Base-by-base conservation (phyloP, 2,888 invertebrate species). In the Agrenia bidenticulata region DNA sequence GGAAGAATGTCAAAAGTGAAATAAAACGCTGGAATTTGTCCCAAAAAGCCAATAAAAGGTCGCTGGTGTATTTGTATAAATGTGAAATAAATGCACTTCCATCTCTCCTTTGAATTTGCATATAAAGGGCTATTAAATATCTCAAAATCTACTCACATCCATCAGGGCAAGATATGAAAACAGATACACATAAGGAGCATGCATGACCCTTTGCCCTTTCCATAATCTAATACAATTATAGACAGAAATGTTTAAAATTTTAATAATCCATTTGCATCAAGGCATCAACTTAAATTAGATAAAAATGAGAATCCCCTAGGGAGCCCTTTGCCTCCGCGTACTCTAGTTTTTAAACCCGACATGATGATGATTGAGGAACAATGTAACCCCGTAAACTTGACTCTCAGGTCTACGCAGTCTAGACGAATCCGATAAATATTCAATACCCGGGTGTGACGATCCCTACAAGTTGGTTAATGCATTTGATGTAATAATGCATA, bases 261-360 rank as follows among this genome's bases (percentile, higher is more conserved):
- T 70, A 67, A 70, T 65, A 70, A 70, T 67, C 70, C 67, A 67
- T 70, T 70, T 67, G 63, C 60, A 64, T 64, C 64, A 59, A 32
- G 32, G 11, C 5, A 32, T 32, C 5, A 32, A 45, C 58, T 65
- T 61, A 67, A 70, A 70, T 67, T 67, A 67, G 63, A 70, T 55
- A 37, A 39, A 32, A 19, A 62, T 41, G 55, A 11, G 19, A 39
- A 37, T 39, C 37, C 56, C 17, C 39, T 11, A 15, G 41, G n/a
- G 56, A 37, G 23, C 37, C 41, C 56, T 57, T 57, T 57, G 39
- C 21, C 41, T 41, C 23, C 32, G 17, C 54, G n/a, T 9, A 51
- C 23, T 51, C 13, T 51, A 7, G n/a, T n/a, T n/a, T n/a, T n/a
- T n/a, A n/a, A n/a, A n/a, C n/a, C n/a, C n/a, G n/a, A n/a, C n/a